Percentiles rank a stretch among this genome's conserved stretches.
These are phyloP conservation scores for Sebastes kiyomatsui DNA, from an alignment of 2,797 vertebrate genomes.

Conservation along the genomic window DNA sequence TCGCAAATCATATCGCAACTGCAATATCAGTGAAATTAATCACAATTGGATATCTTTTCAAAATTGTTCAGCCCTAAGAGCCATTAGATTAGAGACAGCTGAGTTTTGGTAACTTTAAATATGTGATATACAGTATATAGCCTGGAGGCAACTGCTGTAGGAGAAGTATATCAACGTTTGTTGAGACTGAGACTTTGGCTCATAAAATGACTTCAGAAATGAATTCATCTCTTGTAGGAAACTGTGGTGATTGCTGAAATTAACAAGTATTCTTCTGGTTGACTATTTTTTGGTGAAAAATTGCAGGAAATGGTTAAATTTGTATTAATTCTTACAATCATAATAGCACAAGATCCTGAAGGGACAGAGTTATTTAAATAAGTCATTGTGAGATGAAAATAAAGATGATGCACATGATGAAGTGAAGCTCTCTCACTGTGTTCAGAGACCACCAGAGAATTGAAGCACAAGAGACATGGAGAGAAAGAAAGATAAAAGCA, in stretches of 20 bases:
- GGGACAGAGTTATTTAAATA: neutral
- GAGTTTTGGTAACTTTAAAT: neutral
- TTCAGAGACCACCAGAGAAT: constrained; percentile 9
- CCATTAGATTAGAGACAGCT: neutral
- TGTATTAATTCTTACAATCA: neutral
- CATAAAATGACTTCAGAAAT: neutral
- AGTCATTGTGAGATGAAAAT: neutral
- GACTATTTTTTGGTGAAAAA: neutral
- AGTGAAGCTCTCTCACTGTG: neutral
- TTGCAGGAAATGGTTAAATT: neutral
- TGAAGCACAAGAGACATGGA: neutral
- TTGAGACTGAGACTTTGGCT: neutral
- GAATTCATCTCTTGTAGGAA: neutral
- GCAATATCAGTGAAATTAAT: too few species aligned
- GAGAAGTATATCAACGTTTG: neutral
- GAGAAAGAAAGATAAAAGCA: constrained; percentile 39
- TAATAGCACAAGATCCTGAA: neutral
- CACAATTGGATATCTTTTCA: too few species aligned
- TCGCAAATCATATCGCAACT: too few species aligned
- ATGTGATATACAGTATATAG: neutral
- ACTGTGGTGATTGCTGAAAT: neutral
- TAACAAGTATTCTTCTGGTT: neutral
- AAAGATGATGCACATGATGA: neutral
- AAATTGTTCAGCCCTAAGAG: too few species aligned
- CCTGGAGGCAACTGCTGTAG: neutral